Conservation (phyloP, 2,797 vertebrate species). For the Pteronotus mesoamericanus region DNA sequence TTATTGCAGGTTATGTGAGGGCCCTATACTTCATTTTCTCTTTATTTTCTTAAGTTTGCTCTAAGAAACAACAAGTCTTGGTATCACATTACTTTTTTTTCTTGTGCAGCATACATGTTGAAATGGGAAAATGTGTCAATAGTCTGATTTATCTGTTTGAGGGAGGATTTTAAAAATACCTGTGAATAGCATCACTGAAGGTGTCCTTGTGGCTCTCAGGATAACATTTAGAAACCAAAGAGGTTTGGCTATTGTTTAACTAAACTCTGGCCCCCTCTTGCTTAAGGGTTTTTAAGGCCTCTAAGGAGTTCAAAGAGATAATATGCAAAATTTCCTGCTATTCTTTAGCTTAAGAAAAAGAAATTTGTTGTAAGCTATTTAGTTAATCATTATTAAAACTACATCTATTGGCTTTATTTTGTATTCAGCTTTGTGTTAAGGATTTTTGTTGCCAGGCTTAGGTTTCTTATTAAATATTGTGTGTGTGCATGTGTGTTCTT, state of each 20-base stretch:
- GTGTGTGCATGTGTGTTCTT: background rate
- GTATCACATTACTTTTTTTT: background rate
- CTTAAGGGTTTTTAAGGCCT: background rate
- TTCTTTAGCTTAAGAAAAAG: slow-evolving; percentile 70
- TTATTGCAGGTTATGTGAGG: background rate
- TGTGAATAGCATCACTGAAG: slow-evolving; percentile 24
- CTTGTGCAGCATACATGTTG: background rate
- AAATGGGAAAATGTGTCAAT: slow-evolving; percentile 31
- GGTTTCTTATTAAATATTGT: slow-evolving; percentile 5
- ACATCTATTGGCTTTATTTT: slow-evolving; percentile 61
- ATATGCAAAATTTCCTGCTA: slow-evolving; percentile 26
- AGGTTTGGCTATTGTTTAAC: slow-evolving; percentile 1
- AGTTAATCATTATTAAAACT: slow-evolving; percentile 44
- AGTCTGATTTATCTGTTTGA: slow-evolving; percentile 18
- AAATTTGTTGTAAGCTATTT: slow-evolving; percentile 70
- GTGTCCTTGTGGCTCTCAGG: background rate
- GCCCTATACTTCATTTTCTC: background rate
- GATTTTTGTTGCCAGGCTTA: background rate
- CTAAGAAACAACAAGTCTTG: background rate
- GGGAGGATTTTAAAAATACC: slow-evolving; percentile 1
- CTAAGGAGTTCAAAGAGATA: slow-evolving; percentile 34
- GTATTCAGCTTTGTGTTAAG: slow-evolving; percentile 51
- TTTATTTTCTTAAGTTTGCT: background rate
- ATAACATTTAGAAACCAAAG: background rate
- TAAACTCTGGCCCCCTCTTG: background rate